Evolutionary conservation across 2,888 invertebrate genomes (phyloP), one percentile per base, ranked within the genome.

Genomic region (Ormyrus pomaceus): DNA sequence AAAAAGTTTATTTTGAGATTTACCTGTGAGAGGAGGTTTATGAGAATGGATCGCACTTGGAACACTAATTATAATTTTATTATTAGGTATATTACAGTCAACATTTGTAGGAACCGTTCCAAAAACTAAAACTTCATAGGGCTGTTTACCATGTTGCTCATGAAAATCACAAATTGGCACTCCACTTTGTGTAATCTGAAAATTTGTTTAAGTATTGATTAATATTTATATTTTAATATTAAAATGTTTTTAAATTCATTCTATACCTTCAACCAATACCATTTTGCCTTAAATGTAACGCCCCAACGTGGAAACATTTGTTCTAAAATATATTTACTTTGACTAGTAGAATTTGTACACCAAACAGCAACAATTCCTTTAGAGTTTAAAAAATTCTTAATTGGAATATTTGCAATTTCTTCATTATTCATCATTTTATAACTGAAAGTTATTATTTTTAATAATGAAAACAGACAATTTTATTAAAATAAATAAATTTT

Each of bases 21-120:
- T 92, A 94, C 95, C 94, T 84, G 93, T 87, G 75, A 99, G 91
- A 0, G 98, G 98, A 59, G 98, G 98, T 91, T 99, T 99, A 89
- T 98, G 97, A 0, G 99, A 99, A 91, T 99, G 98, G 79, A 98
- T 92, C 13, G 96, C 95, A 91, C 98, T 98, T 0, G 99, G 98
- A 45, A 97, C 92, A 90, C 97, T 97, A 19, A 96, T 91, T 75
- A 98, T 89, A 64, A 97, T 87, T 87, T 93, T 93, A 6, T 92
- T 90, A 82, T 92, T 89, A 3, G 92, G 90, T 83, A 93, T 85
- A 64, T 87, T 82, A 8, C 84, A 83, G 0, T 91, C 83, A 62
- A 88, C 84, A 0, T 92, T 91, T 34, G 80, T 66, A 51, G 84
- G 83, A 77, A 91, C 86, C 85, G 89, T 91, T 9, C 94, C 95